phyloP scores from a whole-genome alignment of 2,888 invertebrate species.

The Listrodromus nycthemerus region DNA sequence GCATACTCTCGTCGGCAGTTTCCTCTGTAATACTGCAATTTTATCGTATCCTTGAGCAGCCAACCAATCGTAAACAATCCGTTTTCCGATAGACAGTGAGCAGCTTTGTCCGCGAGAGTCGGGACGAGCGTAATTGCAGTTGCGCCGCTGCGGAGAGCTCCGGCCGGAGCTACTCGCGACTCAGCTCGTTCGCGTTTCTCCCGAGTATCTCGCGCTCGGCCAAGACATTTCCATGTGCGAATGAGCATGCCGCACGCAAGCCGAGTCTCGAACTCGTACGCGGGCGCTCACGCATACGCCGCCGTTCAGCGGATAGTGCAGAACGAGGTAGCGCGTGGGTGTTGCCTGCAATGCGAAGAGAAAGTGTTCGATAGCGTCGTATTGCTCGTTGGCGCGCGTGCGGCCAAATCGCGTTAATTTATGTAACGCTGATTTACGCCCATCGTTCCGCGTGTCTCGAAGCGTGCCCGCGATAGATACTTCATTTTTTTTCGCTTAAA shows the following conservation, averaged over 20 bases:
- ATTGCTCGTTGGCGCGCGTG: constrained; percentile 54
- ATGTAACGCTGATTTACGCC: constrained; percentile 79
- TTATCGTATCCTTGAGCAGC: constrained; percentile 57
- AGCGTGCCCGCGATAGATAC: background rate
- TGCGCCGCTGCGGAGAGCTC: constrained; percentile 21
- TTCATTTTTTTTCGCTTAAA: background rate
- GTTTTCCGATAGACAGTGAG: constrained; percentile 63
- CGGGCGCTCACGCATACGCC: background rate
- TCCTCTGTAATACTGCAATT: constrained; percentile 53
- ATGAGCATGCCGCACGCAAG: constrained; percentile 27
- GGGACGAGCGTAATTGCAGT: constrained; percentile 55
- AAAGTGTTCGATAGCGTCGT: constrained; percentile 71
- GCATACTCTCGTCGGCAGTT: constrained; percentile 49
- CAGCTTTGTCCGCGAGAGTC: constrained; percentile 57
- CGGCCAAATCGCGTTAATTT: constrained; percentile 75
- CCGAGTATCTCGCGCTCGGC: constrained; percentile 24
- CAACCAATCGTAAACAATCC: constrained; percentile 66
- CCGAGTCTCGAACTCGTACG: constrained; percentile 4
- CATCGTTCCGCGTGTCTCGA: constrained; percentile 39
- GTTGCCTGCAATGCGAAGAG: constrained; percentile 74
- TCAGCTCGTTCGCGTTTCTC: constrained; percentile 40
- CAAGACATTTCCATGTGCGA: constrained; percentile 10
- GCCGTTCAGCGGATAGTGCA: constrained; percentile 17
- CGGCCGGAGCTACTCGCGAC: constrained; percentile 7
- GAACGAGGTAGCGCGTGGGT: constrained; percentile 71